Base-by-base conservation (phyloP, 2,797 vertebrate genomes). In the Crax fasciolata region DNA sequence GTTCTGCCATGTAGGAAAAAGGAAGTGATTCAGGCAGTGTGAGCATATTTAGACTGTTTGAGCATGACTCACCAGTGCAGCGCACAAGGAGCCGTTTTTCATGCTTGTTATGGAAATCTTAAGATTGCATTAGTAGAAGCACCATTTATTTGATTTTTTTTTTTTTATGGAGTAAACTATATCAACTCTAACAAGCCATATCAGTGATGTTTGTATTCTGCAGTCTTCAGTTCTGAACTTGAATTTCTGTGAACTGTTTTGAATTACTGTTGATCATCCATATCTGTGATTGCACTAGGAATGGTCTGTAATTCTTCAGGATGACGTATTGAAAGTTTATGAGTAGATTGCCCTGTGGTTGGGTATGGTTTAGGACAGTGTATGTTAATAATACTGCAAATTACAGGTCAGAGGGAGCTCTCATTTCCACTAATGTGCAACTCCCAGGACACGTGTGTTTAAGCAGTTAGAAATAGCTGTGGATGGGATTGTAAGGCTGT, bases 251-350 rank as follows among this genome's bases (percentile, higher is more conserved):
- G 57, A 63, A 30, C 55, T 87, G 7, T 44, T 78, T 48, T 73
- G 78, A 10, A 5, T 62, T 58, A 2, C 59, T 32, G 39, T 23
- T 74, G 32, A n/a, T 90, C 11, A 1, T 32, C 49, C 0, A 0
- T 35, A 17, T 72, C 74, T 95, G 74, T 89, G 84, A 90, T 61
- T 92, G 81, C 39, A 77, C 30, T 48, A 51, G 59, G 51, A 75
- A 20, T 4, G 10, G 18, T 28, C 66, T 90, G 35, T 86, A 79
- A 94, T 95, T 84, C 38, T 75, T 51, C 30, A 20, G 51, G 21
- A 11, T 88, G 73, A 32, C 58, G 48, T 3, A 6, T 28, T 2
- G 18, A 3, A 38, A 41, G 62, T 67, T 92, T 87, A 6, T 82
- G 10, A 72, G 59, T 44, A 27, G 61, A 13, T 23, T 77, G 25